Evolutionary conservation across 2,113 vertebrate species (phyloP), one percentile per base, ranked within the genome.

Genomic region (Callionymus lyra): DNA sequence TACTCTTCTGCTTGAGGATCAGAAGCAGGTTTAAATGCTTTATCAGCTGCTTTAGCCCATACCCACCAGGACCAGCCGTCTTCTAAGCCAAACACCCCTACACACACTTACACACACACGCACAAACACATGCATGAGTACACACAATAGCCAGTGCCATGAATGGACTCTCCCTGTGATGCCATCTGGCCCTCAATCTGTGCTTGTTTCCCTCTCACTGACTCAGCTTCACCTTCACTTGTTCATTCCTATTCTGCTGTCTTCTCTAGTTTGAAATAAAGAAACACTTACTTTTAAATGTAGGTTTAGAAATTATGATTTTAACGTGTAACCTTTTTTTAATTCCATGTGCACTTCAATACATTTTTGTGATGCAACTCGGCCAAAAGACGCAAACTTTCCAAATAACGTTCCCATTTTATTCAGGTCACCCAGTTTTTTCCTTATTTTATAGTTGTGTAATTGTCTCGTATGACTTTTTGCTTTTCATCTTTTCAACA

Each of bases 101-200:
- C 21, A 4, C 21, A 39, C 35, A n/a, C n/a, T n/a, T n/a, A 15
- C 31, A 15, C 38, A 34, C 39, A 21, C 12, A 6, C 11, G 2
- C 18, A 27, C 27, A 37, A 49, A 48, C 10, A 36, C 34, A 17
- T 19, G 32, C 40, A 34, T 9, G 35, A 44, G 27, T 10, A 36
- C 12, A 13, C 12, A 3, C 44, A 46, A 1, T 43, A 70, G 39
- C 42, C 19, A 61, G 62, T 59, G 65, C 51, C 49, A 57, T 63
- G 54, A 31, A 38, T 63, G 34, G 56, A 41, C 53, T 67, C 66
- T 69, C 53, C 63, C 34, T 64, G 46, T 67, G 46, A 59, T 56
- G 57, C 81, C 82, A 84, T 84, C 80, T 86, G 84, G 41, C 19
- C 59, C 18, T 69, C 77, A 80, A 62, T 77, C 76, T 83, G 79